Evolutionary conservation across 1,140 invertebrate species (phyloP), one percentile per base, ranked within the genome.

Genomic region (Agrilus planipennis): DNA sequence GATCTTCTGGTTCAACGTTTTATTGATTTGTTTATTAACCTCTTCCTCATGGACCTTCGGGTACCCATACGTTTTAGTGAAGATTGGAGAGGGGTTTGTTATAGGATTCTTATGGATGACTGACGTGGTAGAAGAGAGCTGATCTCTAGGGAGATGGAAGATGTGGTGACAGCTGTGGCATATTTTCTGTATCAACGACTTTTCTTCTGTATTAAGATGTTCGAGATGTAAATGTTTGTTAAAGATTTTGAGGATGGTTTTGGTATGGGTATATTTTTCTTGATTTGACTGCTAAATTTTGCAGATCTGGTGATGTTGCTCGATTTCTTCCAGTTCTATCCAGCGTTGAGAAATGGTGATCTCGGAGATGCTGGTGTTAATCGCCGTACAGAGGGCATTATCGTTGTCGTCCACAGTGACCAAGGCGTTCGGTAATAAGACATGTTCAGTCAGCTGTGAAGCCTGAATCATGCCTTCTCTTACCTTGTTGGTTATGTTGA

Each of bases 261-360:
- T 25, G n/a, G 22, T 7, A 50, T 54, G 1, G 52, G 35, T 29
- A 39, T 57, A 67, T 23, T 53, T 52, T 18, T 53, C 49, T 17
- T 60, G 57, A 4, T 48, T 49, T 20, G 70, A 40, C 12, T 45
- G 39, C 7, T 32, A 32, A 17, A 6, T 17, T 15, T 12, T 4
- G 30, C 30, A 32, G 3, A 32, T 32, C 19, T 32, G 7, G 6
- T 11, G 30, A 32, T 17, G 4, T 9, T 17, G 16, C 3, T 4
- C 4, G 30, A 3, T 32, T 32, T 32, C 30, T 15, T 32, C 30
- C n/a, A 11, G 19, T 9, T 32, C 19, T 3, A 32, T 6, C 7
- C 19, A 16, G 4, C 15, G 30, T 12, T 30, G n/a, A 12, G 4
- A 4, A 30, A 30, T 30, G 7, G 6, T 12, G 16, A 32, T 17